Percentiles rank a stretch among this genome's conserved stretches.
These are phyloP conservation scores for Actinia equina DNA, from an alignment of 64 coral and sea anemone genomes.

Conservation along the genomic window DNA sequence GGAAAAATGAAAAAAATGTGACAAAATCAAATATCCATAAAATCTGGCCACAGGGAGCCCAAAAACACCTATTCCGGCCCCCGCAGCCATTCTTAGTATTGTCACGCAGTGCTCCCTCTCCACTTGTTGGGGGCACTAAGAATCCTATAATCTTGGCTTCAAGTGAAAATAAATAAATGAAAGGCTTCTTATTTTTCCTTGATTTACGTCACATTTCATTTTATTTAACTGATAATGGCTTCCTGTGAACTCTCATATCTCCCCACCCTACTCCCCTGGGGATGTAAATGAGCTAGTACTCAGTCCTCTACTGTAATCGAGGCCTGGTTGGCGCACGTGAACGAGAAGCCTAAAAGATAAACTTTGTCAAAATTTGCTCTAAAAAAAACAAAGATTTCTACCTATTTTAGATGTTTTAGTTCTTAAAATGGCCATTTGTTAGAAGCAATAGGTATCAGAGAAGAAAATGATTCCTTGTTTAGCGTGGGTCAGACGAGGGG, in stretches of 20 bases:
- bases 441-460: not conserved
- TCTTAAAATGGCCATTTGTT: not conserved
- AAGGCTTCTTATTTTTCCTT: no score
- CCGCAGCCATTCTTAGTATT: no score
- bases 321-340: not conserved
- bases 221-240: no score
- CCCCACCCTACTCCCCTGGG: not conserved
- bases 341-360: not conserved
- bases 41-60: no score
- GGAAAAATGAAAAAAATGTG: no score
- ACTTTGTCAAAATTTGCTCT: not conserved
- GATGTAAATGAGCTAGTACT: not conserved
- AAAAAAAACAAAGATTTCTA: not conserved
- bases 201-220: no score
- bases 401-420: not conserved
- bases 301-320: not conserved
- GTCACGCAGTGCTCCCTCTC: no score
- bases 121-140: no score
- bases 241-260: not conserved
- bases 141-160: no score
- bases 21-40: no score
- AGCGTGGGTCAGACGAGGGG: conserved; percentile 55
- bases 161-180: no score
- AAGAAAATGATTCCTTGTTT: conserved; percentile 64
- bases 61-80: no score